Base-by-base conservation (phyloP, 1,140 invertebrate species). In the Cydia strobilella region DNA sequence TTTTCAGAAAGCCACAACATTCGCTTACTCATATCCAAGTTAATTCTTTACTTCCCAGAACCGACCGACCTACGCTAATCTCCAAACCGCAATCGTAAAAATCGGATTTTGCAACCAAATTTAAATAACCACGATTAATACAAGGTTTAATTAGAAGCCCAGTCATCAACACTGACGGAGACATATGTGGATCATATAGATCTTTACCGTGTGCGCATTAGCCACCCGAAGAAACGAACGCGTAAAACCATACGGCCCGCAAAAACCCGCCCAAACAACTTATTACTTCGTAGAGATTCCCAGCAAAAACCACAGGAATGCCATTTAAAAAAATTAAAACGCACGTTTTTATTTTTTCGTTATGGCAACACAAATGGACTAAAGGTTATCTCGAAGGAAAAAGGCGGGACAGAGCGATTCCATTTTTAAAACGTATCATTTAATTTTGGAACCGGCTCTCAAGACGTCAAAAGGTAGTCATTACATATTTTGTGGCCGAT, bases 391-490 rank as follows among this genome's bases (percentile, higher is more conserved):
- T 91, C 90, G 80, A 81, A 87, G 87, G 84, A 89, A 92, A 90
- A 91, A 91, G 90, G 91, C 91, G 91, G 91, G 90, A 86, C 89
- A 76, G 89, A 89, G 87, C 90, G 90, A 93, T 93, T 93, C 89
- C 91, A 93, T 93, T 93, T 93, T 93, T 90, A 89, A 91, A 93
- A 93, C 90, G 89, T 93, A 93, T 93, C 88, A 93, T 93, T 93
- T 93, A 91, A 91, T 93, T 91, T 91, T 84, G 86, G 82, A 93
- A 93, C 91, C 88, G 89, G 91, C 90, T 91, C 82, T 93, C 88
- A 86, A 91, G 86, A 89, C 89, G 91, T 93, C 90, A 91, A 89
- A 90, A 91, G 90, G 90, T 90, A 89, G 91, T 93, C 85, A 93
- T 93, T 93, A 93, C 86, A 87, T 79, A 86, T 91, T 90, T 91